Percentiles rank a stretch among this genome's conserved stretches.
phyloP scores from a whole-genome alignment of 2,888 invertebrate species.

The Stenurella melanura region DNA sequence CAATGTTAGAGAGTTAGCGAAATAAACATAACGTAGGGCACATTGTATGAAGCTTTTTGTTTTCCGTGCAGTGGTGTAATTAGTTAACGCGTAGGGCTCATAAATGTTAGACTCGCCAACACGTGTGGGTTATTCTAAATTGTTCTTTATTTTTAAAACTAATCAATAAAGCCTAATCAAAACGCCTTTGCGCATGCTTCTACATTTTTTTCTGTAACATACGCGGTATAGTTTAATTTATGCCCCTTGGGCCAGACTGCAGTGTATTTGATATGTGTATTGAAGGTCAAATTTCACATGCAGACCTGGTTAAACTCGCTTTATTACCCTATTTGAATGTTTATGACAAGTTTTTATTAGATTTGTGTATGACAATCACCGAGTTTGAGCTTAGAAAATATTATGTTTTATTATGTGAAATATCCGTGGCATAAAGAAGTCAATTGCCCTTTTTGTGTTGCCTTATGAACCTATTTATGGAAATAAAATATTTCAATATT shows the following conservation, averaged over 20 bases:
- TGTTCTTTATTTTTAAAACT: slow-evolving; percentile 53
- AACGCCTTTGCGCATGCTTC: slow-evolving; percentile 28
- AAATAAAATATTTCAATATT: not conserved
- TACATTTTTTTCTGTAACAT: slow-evolving; percentile 1
- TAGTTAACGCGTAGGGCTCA: slow-evolving; percentile 55
- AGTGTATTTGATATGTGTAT: slow-evolving; percentile 13
- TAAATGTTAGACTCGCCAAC: slow-evolving; percentile 53
- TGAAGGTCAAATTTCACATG: not conserved
- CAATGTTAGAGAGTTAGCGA: slow-evolving; percentile 42
- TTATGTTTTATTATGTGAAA: not conserved
- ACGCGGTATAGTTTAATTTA: slow-evolving; percentile 6
- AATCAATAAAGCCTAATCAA: slow-evolving; percentile 55
- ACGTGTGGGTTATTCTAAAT: slow-evolving; percentile 52
- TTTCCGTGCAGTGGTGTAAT: slow-evolving; percentile 56
- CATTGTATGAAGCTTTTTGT: slow-evolving; percentile 56
- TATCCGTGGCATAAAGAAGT: not conserved
- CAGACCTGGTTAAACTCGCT: not conserved
- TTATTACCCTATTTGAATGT: slow-evolving; percentile 13
- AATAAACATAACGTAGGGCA: slow-evolving; percentile 50
- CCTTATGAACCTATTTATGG: not conserved
- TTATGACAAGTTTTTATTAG: not conserved
- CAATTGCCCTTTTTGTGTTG: not conserved
- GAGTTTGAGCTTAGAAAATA: not conserved
- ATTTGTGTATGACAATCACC: not conserved
- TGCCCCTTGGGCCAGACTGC: not conserved